Conservation (phyloP, 2,888 invertebrate genomes). For the Mesorhabditis sp. region DNA sequence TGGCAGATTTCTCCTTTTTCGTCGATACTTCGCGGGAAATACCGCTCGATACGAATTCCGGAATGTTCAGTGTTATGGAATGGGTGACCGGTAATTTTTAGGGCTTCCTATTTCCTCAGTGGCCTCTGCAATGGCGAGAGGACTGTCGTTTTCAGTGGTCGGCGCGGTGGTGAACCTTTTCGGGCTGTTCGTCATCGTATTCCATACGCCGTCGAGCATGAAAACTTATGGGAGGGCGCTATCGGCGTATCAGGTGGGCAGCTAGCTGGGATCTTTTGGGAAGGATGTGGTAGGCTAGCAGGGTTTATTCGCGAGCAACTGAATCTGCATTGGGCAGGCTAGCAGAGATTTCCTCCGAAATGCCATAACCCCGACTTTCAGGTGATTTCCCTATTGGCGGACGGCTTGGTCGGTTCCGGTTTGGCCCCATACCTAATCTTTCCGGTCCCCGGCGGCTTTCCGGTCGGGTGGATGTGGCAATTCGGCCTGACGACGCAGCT, state of each 20-base stretch:
- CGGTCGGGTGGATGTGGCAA: neutral
- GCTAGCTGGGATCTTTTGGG: neutral
- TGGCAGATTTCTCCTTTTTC: neutral
- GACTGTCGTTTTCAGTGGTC: neutral
- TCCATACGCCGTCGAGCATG: constrained; percentile 4
- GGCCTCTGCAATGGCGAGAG: neutral
- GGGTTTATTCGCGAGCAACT: too few relatives aligned
- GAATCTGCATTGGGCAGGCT: too few relatives aligned
- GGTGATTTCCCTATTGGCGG: neutral
- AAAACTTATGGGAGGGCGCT: constrained; percentile 1
- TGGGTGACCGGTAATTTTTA: neutral
- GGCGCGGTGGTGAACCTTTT: constrained; percentile 1
- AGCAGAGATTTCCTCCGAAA: too few relatives aligned
- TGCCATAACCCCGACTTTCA: neutral
- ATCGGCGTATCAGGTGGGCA: neutral
- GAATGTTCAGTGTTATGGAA: neutral
- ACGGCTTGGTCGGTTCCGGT: neutral
- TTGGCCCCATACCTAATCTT: neutral
- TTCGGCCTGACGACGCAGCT: neutral
- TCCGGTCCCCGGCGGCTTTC: constrained; percentile 5
- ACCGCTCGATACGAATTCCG: neutral
- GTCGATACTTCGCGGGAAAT: neutral
- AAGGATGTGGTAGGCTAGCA: too few relatives aligned
- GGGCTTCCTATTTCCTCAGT: neutral
- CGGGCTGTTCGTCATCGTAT: neutral